Evolutionary conservation across 2,888 invertebrate species (phyloP).

Genomic region (Synanthedon andrenaeformis): DNA sequence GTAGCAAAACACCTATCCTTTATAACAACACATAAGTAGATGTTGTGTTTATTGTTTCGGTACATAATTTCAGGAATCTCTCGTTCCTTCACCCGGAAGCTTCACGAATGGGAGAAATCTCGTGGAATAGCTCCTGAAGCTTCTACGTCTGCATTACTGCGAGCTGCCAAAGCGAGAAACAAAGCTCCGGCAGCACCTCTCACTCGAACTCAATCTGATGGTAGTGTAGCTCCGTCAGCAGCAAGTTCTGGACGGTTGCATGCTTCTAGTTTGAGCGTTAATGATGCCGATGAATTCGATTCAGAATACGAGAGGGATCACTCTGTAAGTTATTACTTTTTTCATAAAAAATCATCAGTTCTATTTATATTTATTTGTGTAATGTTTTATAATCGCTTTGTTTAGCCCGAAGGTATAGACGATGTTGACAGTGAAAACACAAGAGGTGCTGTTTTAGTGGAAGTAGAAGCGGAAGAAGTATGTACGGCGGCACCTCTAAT

Average conservation of each 20-base stretch:
- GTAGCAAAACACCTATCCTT: slow-evolving; percentile 17
- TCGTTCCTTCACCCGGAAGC: slow-evolving; percentile 87
- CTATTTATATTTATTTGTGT: too few relatives aligned
- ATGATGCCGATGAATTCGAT: slow-evolving; percentile 76
- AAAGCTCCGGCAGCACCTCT: slow-evolving; percentile 49
- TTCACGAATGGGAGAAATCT: slow-evolving; percentile 94
- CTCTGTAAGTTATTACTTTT: slow-evolving; percentile 29
- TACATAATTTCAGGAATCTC: slow-evolving; percentile 72
- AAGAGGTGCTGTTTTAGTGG: slow-evolving; percentile 82
- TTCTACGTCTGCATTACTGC: slow-evolving; percentile 84
- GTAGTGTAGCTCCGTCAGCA: slow-evolving; percentile 76
- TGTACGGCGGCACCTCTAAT: slow-evolving; percentile 82
- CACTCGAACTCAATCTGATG: slow-evolving; percentile 82
- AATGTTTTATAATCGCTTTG: too few relatives aligned
- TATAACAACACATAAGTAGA: slow-evolving; percentile 15
- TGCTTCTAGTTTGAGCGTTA: slow-evolving; percentile 78
- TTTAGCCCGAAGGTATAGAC: slow-evolving; percentile 40
- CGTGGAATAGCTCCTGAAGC: slow-evolving; percentile 87
- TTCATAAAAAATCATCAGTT: not conserved
- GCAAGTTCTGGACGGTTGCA: slow-evolving; percentile 74
- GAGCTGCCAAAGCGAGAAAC: slow-evolving; percentile 44
- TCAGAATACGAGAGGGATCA: slow-evolving; percentile 67
- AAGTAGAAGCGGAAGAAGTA: slow-evolving; percentile 83
- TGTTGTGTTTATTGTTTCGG: not conserved
- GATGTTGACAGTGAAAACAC: slow-evolving; percentile 54